Base-by-base conservation (phyloP, 2,888 invertebrate genomes). In the Drosophila dives region DNA sequence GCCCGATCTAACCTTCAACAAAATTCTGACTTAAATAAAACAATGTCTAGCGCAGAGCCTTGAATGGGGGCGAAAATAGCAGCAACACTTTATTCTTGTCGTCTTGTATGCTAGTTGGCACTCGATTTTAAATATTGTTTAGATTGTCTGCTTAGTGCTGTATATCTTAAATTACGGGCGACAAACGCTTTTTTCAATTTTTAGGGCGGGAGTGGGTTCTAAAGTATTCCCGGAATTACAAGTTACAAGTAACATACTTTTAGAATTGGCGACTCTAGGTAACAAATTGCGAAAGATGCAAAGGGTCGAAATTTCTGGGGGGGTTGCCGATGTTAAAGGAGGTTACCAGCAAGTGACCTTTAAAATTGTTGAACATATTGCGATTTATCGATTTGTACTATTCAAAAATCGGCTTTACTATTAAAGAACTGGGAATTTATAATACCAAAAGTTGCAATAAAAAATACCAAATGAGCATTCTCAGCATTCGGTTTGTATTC, bases 401-500 rank as follows among this genome's bases (percentile, higher is more conserved):
- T 20, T 2, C 20, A 20, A 45, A 45, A 12, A 45, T 45, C 15
- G 7, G 36, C 36, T 54, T 54, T 26, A 2, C 23, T 36, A 36
- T 54, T 36, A 1, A 17, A 3, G 3, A 26, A 26, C 7, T 12
- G 5, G 0, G 6, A 26, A 49, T 49, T 38, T 45, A 2, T 20
- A 50, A 64, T 50, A 62, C 38, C 5, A 6, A 50, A 48, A 20
- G 5, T 38, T 12, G 7, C 17, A 36, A 8, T 2, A 12, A 15
- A 11, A 65, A 33, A 49, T 68, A 56, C 66, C 36, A 49, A 68
- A 38, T 0, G 1, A 33, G 33, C 49, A 56, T 68, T 56, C 29
- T 23, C 26, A 51, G 32, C 74, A 54, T 69, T 73, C 58, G 62
- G 54, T 34, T 55, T 38, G 29, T n/a, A 6, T 33, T n/a, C 55